These are phyloP conservation scores for Phaonia tiefii DNA, from an alignment of 2,888 invertebrate genomes.

Conservation along the genomic window DNA sequence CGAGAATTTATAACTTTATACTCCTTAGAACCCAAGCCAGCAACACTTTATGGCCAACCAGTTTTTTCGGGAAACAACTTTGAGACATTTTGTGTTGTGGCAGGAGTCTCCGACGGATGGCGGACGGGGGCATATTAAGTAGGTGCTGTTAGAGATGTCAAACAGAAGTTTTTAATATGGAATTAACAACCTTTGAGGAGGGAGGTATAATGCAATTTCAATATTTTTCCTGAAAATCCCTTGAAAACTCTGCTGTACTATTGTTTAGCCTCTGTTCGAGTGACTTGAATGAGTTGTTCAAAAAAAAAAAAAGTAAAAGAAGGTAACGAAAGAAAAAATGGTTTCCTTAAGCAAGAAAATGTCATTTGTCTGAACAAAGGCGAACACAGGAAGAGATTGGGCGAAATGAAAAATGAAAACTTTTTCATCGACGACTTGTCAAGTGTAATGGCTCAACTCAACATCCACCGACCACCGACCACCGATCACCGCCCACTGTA, in stretches of 20 bases:
- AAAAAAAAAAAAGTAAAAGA: too few relatives aligned
- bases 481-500: neutral
- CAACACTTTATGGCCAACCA: neutral
- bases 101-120: neutral
- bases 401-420: neutral
- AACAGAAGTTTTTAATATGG: neutral
- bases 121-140: constrained; percentile 1
- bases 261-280: constrained; percentile 10
- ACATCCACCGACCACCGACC: too few relatives aligned
- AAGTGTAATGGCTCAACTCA: neutral
- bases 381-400: neutral
- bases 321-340: neutral
- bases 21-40: neutral
- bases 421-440: neutral
- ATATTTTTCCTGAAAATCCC: constrained; percentile 13
- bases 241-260: constrained; percentile 8
- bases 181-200: neutral
- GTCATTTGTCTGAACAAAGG: constrained; percentile 11
- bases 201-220: constrained; percentile 23
- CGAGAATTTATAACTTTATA: constrained; percentile 6
- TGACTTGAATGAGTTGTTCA: constrained; percentile 11
- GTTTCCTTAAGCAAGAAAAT: neutral
- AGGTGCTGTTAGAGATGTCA: constrained; percentile 34
- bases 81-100: neutral
- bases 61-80: constrained; percentile 9